A percentile compares a stretch with the other conserved stretches of the same genome.
Conservation (phyloP, 2,113 vertebrate genomes). For the Ranitomeya variabilis region DNA sequence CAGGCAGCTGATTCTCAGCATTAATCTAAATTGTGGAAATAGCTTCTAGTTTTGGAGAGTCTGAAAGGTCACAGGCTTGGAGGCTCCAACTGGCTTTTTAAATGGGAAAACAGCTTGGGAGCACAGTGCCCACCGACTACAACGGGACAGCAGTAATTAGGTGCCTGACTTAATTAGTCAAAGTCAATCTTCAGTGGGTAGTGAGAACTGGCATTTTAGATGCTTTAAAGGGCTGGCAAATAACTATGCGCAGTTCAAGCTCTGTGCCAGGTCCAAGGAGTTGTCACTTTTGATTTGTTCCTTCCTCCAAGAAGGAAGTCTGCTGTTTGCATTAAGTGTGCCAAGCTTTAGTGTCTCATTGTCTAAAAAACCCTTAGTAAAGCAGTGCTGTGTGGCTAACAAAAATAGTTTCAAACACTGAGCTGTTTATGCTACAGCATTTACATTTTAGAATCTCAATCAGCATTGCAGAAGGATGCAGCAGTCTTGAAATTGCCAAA, state of each 20-base stretch:
- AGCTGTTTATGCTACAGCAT: neutral
- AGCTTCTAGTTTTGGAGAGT: slow-evolving; percentile 35
- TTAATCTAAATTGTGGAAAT: slow-evolving; percentile 24
- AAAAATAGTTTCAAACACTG: neutral
- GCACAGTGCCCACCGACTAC: slow-evolving; percentile 51
- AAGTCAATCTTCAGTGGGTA: slow-evolving; percentile 61
- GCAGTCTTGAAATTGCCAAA: too few relatives aligned
- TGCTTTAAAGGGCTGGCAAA: slow-evolving; percentile 60
- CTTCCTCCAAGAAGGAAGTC: slow-evolving; percentile 57
- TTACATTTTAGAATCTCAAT: too few relatives aligned
- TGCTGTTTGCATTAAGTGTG: neutral
- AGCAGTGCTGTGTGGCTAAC: neutral
- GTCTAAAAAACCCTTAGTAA: neutral
- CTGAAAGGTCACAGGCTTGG: slow-evolving; percentile 52
- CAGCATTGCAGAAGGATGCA: too few relatives aligned
- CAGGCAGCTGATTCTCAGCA: slow-evolving; percentile 26
- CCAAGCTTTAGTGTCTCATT: neutral
- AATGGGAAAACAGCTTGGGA: slow-evolving; percentile 28
- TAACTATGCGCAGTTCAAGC: slow-evolving; percentile 60
- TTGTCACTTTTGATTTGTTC: slow-evolving; percentile 67
- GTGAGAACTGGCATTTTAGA: slow-evolving; percentile 52
- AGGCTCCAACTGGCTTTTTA: slow-evolving; percentile 51
- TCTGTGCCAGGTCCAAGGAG: slow-evolving; percentile 57
- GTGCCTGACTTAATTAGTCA: slow-evolving; percentile 56
- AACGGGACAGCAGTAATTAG: slow-evolving; percentile 60